These are phyloP conservation scores for Tribolium castaneum DNA, from an alignment of 1,140 invertebrate genomes.

Conservation along the genomic window DNA sequence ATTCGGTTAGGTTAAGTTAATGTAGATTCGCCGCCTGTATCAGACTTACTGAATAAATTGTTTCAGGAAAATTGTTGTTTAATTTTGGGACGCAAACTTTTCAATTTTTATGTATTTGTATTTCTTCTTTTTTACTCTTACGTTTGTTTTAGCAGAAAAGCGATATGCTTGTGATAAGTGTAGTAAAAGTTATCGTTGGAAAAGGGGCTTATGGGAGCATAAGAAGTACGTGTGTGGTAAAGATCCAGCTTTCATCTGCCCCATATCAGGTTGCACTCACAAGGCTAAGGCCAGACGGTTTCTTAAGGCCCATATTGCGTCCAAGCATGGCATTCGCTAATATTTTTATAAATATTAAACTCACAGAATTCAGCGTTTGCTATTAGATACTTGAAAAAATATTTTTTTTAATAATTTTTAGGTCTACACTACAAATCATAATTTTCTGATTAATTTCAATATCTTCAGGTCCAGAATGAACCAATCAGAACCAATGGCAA, in stretches of 20 bases:
- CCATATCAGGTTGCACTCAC: constrained; percentile 72
- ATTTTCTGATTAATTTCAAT: too few species aligned
- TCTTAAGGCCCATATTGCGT: constrained; percentile 78
- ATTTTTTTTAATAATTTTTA: too few species aligned
- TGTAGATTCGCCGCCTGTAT: not conserved
- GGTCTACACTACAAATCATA: too few species aligned
- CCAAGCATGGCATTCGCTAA: constrained; percentile 68
- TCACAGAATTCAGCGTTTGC: too few species aligned
- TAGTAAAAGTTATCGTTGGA: constrained; percentile 50
- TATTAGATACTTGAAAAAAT: too few species aligned
- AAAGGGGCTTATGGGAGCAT: constrained; percentile 66
- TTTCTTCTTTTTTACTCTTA: not conserved
- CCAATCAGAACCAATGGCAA: too few species aligned
- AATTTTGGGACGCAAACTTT: too few species aligned
- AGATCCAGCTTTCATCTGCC: constrained; percentile 67
- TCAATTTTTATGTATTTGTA: not conserved
- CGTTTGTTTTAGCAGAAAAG: constrained; percentile 64
- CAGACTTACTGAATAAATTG: not conserved
- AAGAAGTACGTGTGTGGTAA: constrained; percentile 68
- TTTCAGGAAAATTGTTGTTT: not conserved
- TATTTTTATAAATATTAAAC: not conserved
- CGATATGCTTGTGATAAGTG: constrained; percentile 49
- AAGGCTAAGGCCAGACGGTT: constrained; percentile 79
- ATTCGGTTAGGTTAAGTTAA: not conserved
- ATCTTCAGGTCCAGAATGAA: too few species aligned